These are phyloP conservation scores for Heteromyza rotundicornis DNA, from an alignment of 2,888 invertebrate species.

Conservation along the genomic window DNA sequence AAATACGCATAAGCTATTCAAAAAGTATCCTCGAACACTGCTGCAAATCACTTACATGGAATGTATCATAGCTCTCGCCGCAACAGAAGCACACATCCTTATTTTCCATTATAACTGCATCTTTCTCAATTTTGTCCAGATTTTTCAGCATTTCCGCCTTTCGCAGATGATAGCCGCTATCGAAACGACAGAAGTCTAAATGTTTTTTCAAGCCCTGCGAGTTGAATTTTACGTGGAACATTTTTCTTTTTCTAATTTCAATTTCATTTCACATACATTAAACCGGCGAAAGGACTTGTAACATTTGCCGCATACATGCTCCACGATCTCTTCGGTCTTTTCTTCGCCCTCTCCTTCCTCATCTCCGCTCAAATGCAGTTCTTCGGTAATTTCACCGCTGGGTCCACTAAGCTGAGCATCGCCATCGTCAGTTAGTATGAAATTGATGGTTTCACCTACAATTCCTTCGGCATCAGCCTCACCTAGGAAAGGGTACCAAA, in stretches of 20 bases:
- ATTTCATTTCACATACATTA: slow-evolving; percentile 36
- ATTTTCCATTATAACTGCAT: slow-evolving; percentile 55
- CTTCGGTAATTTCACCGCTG: slow-evolving; percentile 35
- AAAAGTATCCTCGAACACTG: neutral
- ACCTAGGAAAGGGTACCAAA: too few relatives aligned
- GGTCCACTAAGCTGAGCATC: neutral
- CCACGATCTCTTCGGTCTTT: slow-evolving; percentile 53
- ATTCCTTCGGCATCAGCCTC: slow-evolving; percentile 36
- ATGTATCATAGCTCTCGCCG: slow-evolving; percentile 60
- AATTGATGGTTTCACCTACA: slow-evolving; percentile 47
- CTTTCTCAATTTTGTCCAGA: slow-evolving; percentile 57
- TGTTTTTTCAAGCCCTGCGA: slow-evolving; percentile 54
- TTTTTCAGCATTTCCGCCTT: slow-evolving; percentile 57
- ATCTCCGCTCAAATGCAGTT: slow-evolving; percentile 40
- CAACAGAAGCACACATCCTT: slow-evolving; percentile 61
- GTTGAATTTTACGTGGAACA: too few relatives aligned
- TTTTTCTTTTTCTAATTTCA: neutral
- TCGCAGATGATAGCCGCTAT: slow-evolving; percentile 52
- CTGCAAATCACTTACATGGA: slow-evolving; percentile 54
- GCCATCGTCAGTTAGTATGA: slow-evolving; percentile 45
- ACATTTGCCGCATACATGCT: slow-evolving; percentile 62
- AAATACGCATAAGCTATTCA: too few relatives aligned
- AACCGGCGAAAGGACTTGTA: slow-evolving; percentile 56
- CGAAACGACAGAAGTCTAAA: slow-evolving; percentile 55
- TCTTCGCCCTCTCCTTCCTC: slow-evolving; percentile 35